Evolutionary conservation across 2,888 invertebrate species (phyloP).

Genomic region (Cotesia congregata): DNA sequence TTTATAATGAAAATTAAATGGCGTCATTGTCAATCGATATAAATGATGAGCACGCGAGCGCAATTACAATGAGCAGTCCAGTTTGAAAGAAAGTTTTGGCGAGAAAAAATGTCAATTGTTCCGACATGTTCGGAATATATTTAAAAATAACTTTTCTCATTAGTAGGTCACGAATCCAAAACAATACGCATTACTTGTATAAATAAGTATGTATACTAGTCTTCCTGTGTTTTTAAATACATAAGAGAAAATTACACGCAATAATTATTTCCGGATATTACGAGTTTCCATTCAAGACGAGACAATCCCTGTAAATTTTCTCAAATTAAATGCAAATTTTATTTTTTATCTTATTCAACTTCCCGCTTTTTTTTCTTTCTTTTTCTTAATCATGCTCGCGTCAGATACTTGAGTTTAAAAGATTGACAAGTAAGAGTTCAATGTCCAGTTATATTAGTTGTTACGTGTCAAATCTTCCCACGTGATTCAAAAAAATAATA

Average conservation of each 20-base stretch:
- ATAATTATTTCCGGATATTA: slow-evolving; percentile 2
- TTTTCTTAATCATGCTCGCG: neutral
- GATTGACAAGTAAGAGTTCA: neutral
- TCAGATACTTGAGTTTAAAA: neutral
- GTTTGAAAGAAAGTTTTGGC: neutral
- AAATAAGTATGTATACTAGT: neutral
- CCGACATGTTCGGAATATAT: slow-evolving; percentile 11
- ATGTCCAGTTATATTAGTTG: slow-evolving; percentile 3
- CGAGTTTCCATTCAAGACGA: neutral
- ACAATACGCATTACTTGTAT: slow-evolving; percentile 2
- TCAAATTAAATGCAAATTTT: neutral
- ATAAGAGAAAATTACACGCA: slow-evolving; percentile 9
- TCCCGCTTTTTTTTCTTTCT: neutral
- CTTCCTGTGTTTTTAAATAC: neutral
- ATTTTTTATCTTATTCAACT: neutral
- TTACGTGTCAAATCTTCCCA: slow-evolving; percentile 13
- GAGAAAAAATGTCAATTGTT: slow-evolving; percentile 7
- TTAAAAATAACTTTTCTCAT: slow-evolving; percentile 6
- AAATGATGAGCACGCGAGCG: neutral
- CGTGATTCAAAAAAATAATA: slow-evolving; percentile 13
- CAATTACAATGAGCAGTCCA: neutral
- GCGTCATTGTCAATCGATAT: neutral
- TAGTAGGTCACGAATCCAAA: slow-evolving; percentile 4
- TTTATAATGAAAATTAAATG: neutral
- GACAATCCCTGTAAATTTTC: neutral